Percentiles rank a stretch among this genome's conserved stretches.
These are phyloP conservation scores for Glaucomys volans DNA, from an alignment of 2,113 vertebrate species.

Conservation along the genomic window DNA sequence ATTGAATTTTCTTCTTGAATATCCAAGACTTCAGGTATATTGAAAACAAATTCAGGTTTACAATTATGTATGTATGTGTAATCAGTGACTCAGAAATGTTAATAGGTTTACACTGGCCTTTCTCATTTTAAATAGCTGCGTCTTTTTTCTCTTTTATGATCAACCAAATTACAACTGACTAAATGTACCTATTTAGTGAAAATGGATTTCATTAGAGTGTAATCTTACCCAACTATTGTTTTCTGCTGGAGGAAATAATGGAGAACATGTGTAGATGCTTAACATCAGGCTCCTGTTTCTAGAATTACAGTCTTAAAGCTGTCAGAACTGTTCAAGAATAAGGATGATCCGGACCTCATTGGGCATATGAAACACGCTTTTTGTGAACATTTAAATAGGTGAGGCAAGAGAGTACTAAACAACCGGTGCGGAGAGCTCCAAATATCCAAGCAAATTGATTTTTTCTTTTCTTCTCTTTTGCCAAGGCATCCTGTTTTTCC, in stretches of 20 bases:
- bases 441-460: constrained; percentile 74
- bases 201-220: constrained; percentile 87
- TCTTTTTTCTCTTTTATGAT: constrained; percentile 80
- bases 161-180: constrained; percentile 87
- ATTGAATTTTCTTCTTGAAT: constrained; percentile 61
- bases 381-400: constrained; percentile 85
- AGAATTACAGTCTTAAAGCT: constrained; percentile 88
- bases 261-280: constrained; percentile 86
- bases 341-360: constrained; percentile 82
- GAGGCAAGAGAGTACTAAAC: constrained; percentile 82
- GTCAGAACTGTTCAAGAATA: constrained; percentile 83
- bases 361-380: constrained; percentile 83
- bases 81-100: constrained; percentile 66
- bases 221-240: constrained; percentile 87
- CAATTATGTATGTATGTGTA: not conserved
- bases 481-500: constrained; percentile 80
- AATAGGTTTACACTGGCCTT: constrained; percentile 77
- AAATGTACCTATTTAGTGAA: constrained; percentile 87
- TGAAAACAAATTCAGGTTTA: constrained; percentile 69
- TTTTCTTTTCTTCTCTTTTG: constrained; percentile 81
- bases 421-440: constrained; percentile 72
- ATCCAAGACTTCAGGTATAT: constrained; percentile 61
- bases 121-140: constrained; percentile 78
- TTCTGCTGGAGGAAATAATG: constrained; percentile 87
- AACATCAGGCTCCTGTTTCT: constrained; percentile 88